Percentiles rank a stretch among this genome's conserved stretches.
Evolutionary conservation across 2,797 vertebrate genomes (phyloP).

Genomic region (Characodon lateralis): DNA sequence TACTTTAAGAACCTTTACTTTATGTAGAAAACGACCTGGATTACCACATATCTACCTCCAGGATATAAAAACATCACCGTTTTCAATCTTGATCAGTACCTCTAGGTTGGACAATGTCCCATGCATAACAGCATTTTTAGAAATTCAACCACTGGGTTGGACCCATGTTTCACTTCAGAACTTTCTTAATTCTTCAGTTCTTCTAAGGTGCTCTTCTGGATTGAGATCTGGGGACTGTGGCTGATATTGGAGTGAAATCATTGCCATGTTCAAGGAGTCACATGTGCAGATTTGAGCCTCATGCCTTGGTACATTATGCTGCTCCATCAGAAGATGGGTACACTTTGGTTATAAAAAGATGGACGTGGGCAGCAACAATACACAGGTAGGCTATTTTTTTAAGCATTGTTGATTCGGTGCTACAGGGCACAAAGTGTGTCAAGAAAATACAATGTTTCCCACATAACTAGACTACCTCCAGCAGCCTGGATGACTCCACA

Average conservation of each 20-base stretch:
- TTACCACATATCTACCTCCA: not conserved
- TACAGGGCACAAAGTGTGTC: not conserved
- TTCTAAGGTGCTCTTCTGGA: not conserved
- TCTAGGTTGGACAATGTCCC: not conserved
- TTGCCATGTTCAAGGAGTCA: too few species aligned
- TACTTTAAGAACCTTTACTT: not conserved
- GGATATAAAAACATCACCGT: not conserved
- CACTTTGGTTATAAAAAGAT: not conserved
- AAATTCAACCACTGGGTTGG: not conserved
- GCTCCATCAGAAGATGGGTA: not conserved
- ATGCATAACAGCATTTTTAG: too few species aligned
- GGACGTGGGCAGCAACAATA: not conserved
- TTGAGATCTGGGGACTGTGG: not conserved
- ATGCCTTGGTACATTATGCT: not conserved
- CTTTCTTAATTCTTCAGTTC: not conserved
- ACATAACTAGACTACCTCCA: not conserved
- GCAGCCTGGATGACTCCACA: not conserved
- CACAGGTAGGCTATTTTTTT: not conserved
- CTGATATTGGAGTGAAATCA: not conserved
- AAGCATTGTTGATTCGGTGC: not conserved
- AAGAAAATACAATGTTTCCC: not conserved
- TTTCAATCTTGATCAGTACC: not conserved
- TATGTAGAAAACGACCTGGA: not conserved
- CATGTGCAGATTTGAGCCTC: not conserved
- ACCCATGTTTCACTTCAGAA: not conserved